Percentiles rank a stretch among this genome's conserved stretches.
phyloP scores from a whole-genome alignment of 2,888 invertebrate species.

The Phymatocera aterrima region DNA sequence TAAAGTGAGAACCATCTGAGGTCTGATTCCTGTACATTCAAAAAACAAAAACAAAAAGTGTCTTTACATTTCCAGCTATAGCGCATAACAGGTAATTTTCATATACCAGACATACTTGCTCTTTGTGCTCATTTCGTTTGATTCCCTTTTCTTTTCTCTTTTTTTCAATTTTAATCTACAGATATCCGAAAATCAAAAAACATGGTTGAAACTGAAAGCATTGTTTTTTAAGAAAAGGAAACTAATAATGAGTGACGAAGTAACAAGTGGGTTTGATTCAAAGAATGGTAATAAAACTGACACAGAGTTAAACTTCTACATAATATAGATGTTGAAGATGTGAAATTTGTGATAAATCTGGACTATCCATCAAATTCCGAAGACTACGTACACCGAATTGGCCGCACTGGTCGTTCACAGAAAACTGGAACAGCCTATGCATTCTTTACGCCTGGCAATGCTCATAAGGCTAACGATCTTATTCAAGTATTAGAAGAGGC shows the following conservation, averaged over 20 bases:
- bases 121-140: slow-evolving; percentile 68
- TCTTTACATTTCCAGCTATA: slow-evolving; percentile 74
- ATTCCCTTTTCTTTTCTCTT: neutral
- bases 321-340: slow-evolving; percentile 99
- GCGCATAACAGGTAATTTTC: slow-evolving; percentile 71
- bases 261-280: slow-evolving; percentile 61
- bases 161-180: neutral
- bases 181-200: neutral
- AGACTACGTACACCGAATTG: slow-evolving; percentile 98
- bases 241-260: slow-evolving; percentile 67
- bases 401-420: slow-evolving; percentile 94
- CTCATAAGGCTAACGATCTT: slow-evolving; percentile 93
- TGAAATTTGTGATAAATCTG: slow-evolving; percentile 99
- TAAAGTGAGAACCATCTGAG: slow-evolving; percentile 74
- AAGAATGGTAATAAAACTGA: slow-evolving; percentile 39
- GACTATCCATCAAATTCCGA: slow-evolving; percentile 98
- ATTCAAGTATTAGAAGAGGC: slow-evolving; percentile 95
- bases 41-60: slow-evolving; percentile 60
- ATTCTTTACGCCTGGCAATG: slow-evolving; percentile 94
- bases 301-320: slow-evolving; percentile 52
- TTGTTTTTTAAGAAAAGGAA: neutral
- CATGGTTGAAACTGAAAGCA: neutral
- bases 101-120: slow-evolving; percentile 68
- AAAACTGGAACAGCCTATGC: slow-evolving; percentile 97
- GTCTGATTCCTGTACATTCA: slow-evolving; percentile 74